These are phyloP conservation scores for Phrynosoma platyrhinos DNA, from an alignment of 2,113 vertebrate genomes.

Conservation along the genomic window DNA sequence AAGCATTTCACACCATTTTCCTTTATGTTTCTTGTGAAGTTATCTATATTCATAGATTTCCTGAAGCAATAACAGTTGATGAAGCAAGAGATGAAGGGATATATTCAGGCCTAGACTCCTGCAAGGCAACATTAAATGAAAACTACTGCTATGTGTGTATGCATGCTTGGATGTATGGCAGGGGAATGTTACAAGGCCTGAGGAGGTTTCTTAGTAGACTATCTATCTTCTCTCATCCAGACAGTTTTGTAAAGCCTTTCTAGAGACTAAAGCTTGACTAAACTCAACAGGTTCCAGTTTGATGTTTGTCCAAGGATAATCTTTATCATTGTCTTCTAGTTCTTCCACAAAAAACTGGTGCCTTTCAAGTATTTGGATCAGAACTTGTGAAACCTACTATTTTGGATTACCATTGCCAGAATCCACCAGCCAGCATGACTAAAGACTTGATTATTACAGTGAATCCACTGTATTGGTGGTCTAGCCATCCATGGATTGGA, in stretches of 20 bases:
- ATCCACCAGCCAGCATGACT: too few species aligned
- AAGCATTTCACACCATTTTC: neutral
- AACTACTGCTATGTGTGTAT: neutral
- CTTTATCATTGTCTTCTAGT: neutral
- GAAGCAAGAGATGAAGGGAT: neutral
- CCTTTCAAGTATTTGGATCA: neutral
- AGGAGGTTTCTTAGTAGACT: neutral
- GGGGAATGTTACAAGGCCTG: neutral
- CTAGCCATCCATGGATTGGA: too few species aligned
- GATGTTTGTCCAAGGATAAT: neutral
- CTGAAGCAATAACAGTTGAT: conserved; percentile 2
- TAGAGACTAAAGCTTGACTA: neutral
- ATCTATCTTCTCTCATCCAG: neutral
- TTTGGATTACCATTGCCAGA: too few species aligned
- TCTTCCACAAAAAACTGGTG: neutral
- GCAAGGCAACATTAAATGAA: conserved; percentile 6
- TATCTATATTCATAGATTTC: conserved; percentile 5
- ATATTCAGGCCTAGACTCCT: conserved; percentile 14
- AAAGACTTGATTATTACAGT: too few species aligned
- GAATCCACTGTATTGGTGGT: too few species aligned
- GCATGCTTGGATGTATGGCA: neutral
- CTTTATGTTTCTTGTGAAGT: neutral
- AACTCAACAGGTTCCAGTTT: neutral
- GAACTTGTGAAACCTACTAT: too few species aligned
- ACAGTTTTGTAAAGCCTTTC: neutral